Evolutionary conservation across 2,888 invertebrate genomes (phyloP), one percentile per base, ranked within the genome.

Genomic region (Trissonchulus latispiculum): DNA sequence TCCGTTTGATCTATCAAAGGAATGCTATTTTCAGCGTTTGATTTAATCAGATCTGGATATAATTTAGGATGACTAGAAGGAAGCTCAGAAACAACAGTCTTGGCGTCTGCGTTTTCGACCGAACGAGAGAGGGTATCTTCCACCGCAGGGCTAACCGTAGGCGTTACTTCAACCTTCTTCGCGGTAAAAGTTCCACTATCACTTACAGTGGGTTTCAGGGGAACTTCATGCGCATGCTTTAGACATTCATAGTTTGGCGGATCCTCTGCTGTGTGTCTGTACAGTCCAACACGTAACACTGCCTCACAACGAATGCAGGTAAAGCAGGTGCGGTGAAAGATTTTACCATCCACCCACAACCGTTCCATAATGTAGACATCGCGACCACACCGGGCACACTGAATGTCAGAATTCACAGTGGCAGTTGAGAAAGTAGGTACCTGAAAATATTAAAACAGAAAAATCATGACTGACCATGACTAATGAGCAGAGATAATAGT

Each of bases 251-350:
- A 70, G 48, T 2, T 29, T 2, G 37, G 28, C 2, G 33, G 33
- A 3, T 68, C 31, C 8, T 29, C 31, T 68, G 3, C 3, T 2
- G 37, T 59, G 2, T 3, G 31, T 8, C 71, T 48, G 59, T 70
- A 70, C 2, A 70, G 61, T 2, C 71, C 71, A 31, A 70, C 29
- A 8, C 3, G 8, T 31, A 70, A 48, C 59, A 3, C 15, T 2
- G 2, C 15, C 3, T 28, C 61, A 59, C 71, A 70, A n/a, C 59
- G 8, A 37, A 3, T 3, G 37, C 71, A 70, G n/a, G 59, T 48
- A 59, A 70, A 70, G 29, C 71, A 70, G 3, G 59, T 15, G 2
- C 71, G 62, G 29, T 70, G 71, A 70, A 35, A 68, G 23, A 68
- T 8, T 68, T 68, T 23, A n/a, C 35, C 35, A 36, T 68, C 69